These are phyloP conservation scores for Hemibates koningsi DNA, from an alignment of 2,113 vertebrate genomes.

Conservation along the genomic window DNA sequence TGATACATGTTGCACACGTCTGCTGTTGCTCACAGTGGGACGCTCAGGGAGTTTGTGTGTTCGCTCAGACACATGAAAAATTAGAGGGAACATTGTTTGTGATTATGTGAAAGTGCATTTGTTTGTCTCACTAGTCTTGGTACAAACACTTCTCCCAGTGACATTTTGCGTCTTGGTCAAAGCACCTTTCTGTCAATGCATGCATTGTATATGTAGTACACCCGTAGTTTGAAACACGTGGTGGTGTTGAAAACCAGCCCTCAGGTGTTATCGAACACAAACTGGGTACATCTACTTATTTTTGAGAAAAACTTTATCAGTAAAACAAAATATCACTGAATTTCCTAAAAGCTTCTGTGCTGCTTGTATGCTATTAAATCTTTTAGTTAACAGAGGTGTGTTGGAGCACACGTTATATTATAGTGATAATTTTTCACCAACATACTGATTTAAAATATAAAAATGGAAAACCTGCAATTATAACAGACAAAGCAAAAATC, in stretches of 20 bases:
- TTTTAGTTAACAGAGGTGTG: neutral
- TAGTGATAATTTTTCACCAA: neutral
- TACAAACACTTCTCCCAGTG: neutral
- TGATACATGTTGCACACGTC: neutral
- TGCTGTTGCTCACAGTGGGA: neutral
- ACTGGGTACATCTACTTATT: neutral
- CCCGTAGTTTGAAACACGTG: neutral
- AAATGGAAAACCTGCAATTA: neutral
- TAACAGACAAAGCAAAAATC: neutral
- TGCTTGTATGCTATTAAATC: neutral
- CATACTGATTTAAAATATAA: neutral
- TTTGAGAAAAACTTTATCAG: neutral
- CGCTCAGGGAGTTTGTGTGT: neutral
- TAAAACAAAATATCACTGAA: neutral
- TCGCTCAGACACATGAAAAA: neutral
- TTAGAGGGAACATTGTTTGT: neutral
- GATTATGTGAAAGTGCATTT: neutral
- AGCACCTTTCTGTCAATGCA: neutral
- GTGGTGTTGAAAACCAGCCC: neutral
- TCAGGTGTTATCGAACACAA: neutral
- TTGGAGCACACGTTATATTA: neutral
- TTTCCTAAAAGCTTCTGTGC: neutral
- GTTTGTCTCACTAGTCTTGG: neutral
- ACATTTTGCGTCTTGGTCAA: neutral
- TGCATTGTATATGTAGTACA: neutral